These are phyloP conservation scores for Sardina pilchardus DNA, from an alignment of 2,113 vertebrate genomes.

Conservation along the genomic window DNA sequence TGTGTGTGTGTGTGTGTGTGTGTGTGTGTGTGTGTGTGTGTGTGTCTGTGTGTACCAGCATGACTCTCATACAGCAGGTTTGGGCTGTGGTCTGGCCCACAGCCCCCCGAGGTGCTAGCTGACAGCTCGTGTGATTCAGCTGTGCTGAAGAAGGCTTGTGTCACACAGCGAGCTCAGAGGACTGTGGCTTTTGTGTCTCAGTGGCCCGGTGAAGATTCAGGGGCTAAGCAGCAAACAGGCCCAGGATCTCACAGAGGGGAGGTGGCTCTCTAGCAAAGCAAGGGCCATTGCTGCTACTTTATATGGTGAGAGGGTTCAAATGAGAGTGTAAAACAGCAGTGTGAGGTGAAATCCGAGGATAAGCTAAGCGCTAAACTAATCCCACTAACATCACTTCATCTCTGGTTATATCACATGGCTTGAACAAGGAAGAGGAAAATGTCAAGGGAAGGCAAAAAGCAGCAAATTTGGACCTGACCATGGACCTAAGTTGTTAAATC, in stretches of 20 bases:
- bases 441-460: neutral
- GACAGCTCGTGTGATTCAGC: constrained; percentile 19
- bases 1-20: neutral
- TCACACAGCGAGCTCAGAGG: constrained; percentile 1
- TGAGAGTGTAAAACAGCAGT: neutral
- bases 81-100: neutral
- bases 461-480: neutral
- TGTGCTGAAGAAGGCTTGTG: neutral
- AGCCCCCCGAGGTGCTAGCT: constrained; percentile 21
- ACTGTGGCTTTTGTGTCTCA: neutral
- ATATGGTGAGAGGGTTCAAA: neutral
- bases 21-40: neutral
- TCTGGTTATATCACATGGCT: neutral
- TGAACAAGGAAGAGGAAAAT: neutral
- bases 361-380: too few species aligned
- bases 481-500: neutral
- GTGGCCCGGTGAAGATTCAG: neutral
- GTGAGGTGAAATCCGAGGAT: neutral
- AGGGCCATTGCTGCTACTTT: neutral
- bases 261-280: neutral
- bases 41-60: neutral
- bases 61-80: neutral
- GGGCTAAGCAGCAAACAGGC: neutral
- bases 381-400: too few species aligned
- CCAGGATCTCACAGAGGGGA: neutral